Base-by-base conservation (phyloP, 2,888 invertebrate species). In the Limnephilus auricula region DNA sequence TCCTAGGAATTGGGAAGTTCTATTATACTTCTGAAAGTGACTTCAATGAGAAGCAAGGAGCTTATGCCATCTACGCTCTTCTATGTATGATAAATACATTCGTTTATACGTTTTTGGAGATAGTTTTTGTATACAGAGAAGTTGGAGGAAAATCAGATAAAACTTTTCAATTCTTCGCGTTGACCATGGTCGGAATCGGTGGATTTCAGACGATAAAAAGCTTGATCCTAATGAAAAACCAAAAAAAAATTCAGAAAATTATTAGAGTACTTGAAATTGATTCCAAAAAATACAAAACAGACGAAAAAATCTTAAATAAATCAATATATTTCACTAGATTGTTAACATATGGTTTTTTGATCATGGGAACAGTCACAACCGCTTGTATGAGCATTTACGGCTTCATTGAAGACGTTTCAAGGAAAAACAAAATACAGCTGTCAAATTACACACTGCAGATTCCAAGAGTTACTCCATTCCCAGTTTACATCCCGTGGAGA, bases 401-500 rank as follows among this genome's bases (percentile, higher is more conserved):
- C 40, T 31, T 90, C 31, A 92, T 90, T 32, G 85, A 85, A n/a
- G 92, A 93, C 40, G 65, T 92, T 40, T 89, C 92, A n/a, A 91
- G 91, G 50, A 92, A 90, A 31, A 12, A 65, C 15, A 45, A 88
- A 78, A 30, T 92, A 15, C 84, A 50, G 13, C 45, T 32, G 32
- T 87, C 89, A 1, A 93, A 93, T 85, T 91, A 89, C 82, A 92
- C 93, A 25, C n/a, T 91, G 6, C 34, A 83, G 31, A 91, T 91
- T 31, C 92, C 91, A 2, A 92, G 92, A 80, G 90, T 90, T 40
- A 92, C 91, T n/a, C 90, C 92, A 4, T 92, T 92, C 31, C 79
- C 92, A 6, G 92, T 91, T 40, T 93, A 92, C 31, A 91, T 92
- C 13, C 92, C 92, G 2, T 93, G 93, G 93, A 90, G 91, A 31